Evolutionary conservation across 2,888 invertebrate species (phyloP).

Genomic region (Acronicta aceris): DNA sequence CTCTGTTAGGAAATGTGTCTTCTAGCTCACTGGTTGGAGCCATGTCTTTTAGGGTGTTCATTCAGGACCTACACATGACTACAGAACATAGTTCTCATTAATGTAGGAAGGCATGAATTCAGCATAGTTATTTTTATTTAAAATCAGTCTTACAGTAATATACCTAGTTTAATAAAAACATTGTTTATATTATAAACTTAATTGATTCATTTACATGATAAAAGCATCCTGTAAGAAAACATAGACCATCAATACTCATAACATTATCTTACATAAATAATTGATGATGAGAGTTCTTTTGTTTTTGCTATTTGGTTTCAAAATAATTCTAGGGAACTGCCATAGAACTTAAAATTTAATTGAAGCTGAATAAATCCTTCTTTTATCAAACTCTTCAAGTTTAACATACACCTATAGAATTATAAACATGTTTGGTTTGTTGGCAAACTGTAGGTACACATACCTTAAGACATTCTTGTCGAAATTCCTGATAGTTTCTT

Average conservation of each 20-base stretch:
- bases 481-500: slow-evolving; percentile 79
- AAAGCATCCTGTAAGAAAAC: slow-evolving; percentile 25
- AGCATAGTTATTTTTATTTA: background rate
- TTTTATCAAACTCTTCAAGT: background rate
- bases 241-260: slow-evolving; percentile 8
- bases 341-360: background rate
- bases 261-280: slow-evolving; percentile 33
- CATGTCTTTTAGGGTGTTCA: too few species aligned
- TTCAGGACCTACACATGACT: too few species aligned
- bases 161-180: slow-evolving; percentile 6
- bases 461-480: slow-evolving; percentile 80
- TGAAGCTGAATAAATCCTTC: background rate
- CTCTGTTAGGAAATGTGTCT: too few species aligned
- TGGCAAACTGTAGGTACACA: slow-evolving; percentile 18
- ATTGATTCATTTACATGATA: slow-evolving; percentile 26
- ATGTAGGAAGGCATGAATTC: too few species aligned
- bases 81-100: too few species aligned
- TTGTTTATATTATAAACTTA: background rate
- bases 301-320: background rate
- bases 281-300: background rate
- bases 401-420: slow-evolving; percentile 13
- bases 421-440: slow-evolving; percentile 13
- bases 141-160: background rate
- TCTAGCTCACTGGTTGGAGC: too few species aligned
- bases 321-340: background rate